phyloP scores from a whole-genome alignment of 1,140 invertebrate species.

The Protaetia brevitarsis region DNA sequence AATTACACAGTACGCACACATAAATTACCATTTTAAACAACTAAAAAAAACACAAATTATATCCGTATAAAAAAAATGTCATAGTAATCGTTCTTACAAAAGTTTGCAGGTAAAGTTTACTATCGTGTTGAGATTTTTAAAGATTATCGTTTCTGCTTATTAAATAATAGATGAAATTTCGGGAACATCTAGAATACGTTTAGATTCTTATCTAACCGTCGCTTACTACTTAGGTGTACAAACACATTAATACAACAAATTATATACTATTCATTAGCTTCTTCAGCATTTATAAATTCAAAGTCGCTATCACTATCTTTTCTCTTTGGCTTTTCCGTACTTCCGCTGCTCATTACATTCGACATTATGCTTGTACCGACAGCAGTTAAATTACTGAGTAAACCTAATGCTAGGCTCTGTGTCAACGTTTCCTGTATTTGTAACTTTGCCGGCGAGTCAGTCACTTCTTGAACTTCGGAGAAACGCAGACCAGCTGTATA shows the following conservation, averaged over 20 bases:
- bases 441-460: constrained; percentile 18
- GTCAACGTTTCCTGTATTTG: not conserved
- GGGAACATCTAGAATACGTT: too few relatives aligned
- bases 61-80: too few relatives aligned
- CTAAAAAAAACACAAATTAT: too few relatives aligned
- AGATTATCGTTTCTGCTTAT: too few relatives aligned
- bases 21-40: too few relatives aligned
- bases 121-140: too few relatives aligned
- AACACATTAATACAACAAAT: not conserved
- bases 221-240: too few relatives aligned
- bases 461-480: constrained; percentile 26
- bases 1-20: too few relatives aligned
- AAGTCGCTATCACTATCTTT: constrained; percentile 41
- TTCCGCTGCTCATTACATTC: constrained; percentile 25
- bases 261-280: constrained; percentile 27
- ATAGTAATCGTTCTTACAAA: too few relatives aligned
- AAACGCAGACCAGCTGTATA: constrained; percentile 32
- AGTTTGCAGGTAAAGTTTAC: too few relatives aligned
- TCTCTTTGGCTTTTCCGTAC: constrained; percentile 18
- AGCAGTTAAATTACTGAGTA: constrained; percentile 28
- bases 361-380: constrained; percentile 29
- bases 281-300: constrained; percentile 39
- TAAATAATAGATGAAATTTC: too few relatives aligned
- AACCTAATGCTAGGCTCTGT: not conserved
- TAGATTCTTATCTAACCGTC: too few relatives aligned